Conservation (phyloP, 2,113 vertebrate genomes). For the Hystrix cristata region DNA sequence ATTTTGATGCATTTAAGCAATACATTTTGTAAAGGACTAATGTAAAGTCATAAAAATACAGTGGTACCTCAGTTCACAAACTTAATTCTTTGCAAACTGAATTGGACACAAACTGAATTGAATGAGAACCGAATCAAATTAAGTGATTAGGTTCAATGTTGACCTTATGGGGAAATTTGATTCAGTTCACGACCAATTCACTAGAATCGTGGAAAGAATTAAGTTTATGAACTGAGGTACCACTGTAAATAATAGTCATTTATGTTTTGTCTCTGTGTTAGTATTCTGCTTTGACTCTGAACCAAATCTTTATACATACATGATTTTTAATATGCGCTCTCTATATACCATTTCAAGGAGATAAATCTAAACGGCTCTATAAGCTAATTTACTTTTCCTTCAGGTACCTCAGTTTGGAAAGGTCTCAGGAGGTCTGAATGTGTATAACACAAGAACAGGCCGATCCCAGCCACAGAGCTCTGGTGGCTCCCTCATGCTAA, state of each 20-base stretch:
- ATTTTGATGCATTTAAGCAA: not conserved
- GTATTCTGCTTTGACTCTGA: not conserved
- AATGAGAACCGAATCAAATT: too few relatives aligned
- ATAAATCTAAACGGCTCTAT: not conserved
- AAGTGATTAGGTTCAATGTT: too few relatives aligned
- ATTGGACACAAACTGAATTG: too few relatives aligned
- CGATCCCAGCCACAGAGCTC: not conserved
- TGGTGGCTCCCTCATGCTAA: too few relatives aligned
- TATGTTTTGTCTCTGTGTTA: constrained; percentile 24
- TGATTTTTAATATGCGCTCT: not conserved
- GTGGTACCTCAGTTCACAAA: too few relatives aligned
- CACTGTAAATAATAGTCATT: not conserved
- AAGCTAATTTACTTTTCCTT: not conserved
- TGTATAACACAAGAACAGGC: not conserved
- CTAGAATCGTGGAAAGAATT: too few relatives aligned
- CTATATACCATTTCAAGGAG: not conserved
- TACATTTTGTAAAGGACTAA: constrained; percentile 50
- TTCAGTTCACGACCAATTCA: too few relatives aligned
- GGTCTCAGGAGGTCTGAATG: not conserved
- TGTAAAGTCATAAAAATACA: not conserved
- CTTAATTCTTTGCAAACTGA: too few relatives aligned
- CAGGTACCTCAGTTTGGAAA: not conserved
- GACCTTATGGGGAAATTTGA: too few relatives aligned
- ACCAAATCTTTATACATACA: not conserved
- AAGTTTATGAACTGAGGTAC: too few relatives aligned